Conservation (phyloP, 2,888 invertebrate genomes). For the Mythimna lalbum region DNA sequence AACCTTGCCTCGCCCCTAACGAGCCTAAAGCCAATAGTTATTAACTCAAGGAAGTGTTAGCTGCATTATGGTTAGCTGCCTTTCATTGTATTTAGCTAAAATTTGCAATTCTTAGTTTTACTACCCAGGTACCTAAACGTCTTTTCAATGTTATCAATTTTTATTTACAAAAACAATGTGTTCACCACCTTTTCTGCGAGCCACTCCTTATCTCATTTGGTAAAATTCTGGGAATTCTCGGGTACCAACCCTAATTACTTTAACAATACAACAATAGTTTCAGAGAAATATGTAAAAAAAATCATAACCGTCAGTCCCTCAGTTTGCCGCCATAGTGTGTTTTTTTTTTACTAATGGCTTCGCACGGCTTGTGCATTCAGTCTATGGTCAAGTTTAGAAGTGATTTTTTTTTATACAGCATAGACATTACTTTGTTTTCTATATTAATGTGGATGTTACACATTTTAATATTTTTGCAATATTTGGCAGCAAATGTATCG, state of each 20-base stretch:
- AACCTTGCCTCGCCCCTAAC: conserved; percentile 36
- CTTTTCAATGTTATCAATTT: neutral
- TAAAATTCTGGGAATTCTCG: conserved; percentile 1
- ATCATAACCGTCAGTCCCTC: neutral
- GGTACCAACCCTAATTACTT: conserved; percentile 7
- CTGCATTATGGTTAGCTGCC: too few relatives aligned
- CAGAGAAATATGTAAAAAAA: neutral
- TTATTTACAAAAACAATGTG: neutral
- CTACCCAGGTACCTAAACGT: neutral
- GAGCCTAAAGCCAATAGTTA: conserved; percentile 18
- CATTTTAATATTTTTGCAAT: too few relatives aligned
- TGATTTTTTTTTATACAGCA: too few relatives aligned
- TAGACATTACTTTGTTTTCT: too few relatives aligned
- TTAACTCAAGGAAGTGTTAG: conserved; percentile 17
- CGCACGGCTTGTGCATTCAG: too few relatives aligned
- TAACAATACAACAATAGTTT: neutral
- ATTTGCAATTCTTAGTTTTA: too few relatives aligned
- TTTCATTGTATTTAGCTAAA: too few relatives aligned
- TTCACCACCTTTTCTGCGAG: neutral
- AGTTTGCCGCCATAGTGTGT: too few relatives aligned
- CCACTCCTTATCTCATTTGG: conserved; percentile 12
- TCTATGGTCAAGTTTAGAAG: too few relatives aligned
- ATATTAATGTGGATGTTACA: too few relatives aligned
- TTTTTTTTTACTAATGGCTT: too few relatives aligned
- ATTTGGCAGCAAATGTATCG: too few relatives aligned